These are phyloP conservation scores for Anastrepha ludens DNA, from an alignment of 1,140 invertebrate genomes.

Conservation along the genomic window DNA sequence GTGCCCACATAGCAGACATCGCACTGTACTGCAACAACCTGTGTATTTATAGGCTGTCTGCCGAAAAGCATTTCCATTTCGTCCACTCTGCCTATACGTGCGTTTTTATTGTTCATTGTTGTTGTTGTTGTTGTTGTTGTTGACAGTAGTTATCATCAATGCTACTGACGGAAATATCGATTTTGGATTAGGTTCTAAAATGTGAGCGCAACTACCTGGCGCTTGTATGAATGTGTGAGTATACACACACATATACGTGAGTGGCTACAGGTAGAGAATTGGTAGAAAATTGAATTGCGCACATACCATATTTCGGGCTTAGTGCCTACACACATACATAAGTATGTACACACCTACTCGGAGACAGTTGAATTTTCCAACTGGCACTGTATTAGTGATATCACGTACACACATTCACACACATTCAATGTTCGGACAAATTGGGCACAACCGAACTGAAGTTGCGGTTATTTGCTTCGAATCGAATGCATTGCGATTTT, in stretches of 20 bases:
- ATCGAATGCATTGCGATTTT: not conserved
- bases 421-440: not conserved
- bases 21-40: too few relatives aligned
- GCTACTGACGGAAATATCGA: conserved; percentile 36
- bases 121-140: not conserved
- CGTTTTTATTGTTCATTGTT: not conserved
- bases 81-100: too few relatives aligned
- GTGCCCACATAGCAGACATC: too few relatives aligned
- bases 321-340: not conserved
- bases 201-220: not conserved
- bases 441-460: not conserved
- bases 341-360: not conserved
- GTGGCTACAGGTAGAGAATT: conserved; percentile 9
- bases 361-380: not conserved
- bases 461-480: not conserved
- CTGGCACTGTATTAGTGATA: not conserved
- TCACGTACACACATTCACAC: not conserved
- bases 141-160: not conserved
- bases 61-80: too few relatives aligned
- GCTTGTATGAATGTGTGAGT: not conserved
- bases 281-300: conserved; percentile 29
- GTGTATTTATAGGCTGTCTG: too few relatives aligned
- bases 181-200: conserved; percentile 26
- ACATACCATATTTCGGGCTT: not conserved
- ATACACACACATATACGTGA: not conserved